Evolutionary conservation across 1,140 invertebrate genomes (phyloP), one percentile per base, ranked within the genome.

Genomic region (Temnothorax longispinosus): DNA sequence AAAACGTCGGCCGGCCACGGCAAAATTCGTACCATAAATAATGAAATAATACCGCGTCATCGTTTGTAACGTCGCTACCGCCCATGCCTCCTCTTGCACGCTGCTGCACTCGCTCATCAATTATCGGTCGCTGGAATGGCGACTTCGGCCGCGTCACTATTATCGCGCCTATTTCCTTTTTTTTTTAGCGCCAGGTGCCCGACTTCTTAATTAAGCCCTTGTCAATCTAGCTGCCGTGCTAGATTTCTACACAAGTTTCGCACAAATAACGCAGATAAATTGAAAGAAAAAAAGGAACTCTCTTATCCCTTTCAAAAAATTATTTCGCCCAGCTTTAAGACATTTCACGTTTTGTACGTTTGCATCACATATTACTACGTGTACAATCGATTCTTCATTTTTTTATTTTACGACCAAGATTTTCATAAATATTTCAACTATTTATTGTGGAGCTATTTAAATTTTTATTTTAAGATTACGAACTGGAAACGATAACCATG

Each of bases 31-130:
- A 92, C 91, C 80, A 92, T 94, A 94, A 94, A 94, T 94, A 93
- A 93, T 91, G 80, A 93, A 94, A 94, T 93, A 93, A 94, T 93
- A 93, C 89, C 89, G 72, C 89, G 90, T 93, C 92, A 92, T 92
- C 91, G 89, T 93, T 93, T 91, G 91, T 92, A 93, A 91, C 80
- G 54, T 74, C 54, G 41, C 56, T 58, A 13, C 35, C 44, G 76
- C 60, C 44, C 47, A 21, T 47, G 27, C 58, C 27, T 60, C 41
- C 38, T 54, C 69, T 35, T 60, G 27, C 69, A 15, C 69, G 54
- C 41, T 44, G 21, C 52, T 58, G 52, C 80, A 21, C 69, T n/a
- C 56, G 80, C 80, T 84, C 69, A 84, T 84, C 69, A 84, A 84
- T 84, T 84, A 84, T 75, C 80, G 69, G 80, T 58, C 52, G 38